These are phyloP conservation scores for Pseudomyrmex flavicornis DNA, from an alignment of 1,140 invertebrate genomes.

Conservation along the genomic window DNA sequence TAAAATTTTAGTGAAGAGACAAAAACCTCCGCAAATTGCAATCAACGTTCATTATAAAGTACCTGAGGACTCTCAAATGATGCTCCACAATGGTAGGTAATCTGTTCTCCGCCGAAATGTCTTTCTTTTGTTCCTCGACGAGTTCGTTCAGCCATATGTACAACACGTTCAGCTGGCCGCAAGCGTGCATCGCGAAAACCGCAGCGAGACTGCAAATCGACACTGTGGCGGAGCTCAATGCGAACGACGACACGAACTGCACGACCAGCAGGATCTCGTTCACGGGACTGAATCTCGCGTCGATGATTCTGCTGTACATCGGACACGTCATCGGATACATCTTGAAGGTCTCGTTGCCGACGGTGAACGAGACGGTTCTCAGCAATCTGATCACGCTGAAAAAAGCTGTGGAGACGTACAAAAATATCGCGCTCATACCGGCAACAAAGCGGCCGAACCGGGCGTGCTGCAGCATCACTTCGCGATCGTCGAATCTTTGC, in stretches of 20 bases:
- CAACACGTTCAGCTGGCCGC: slow-evolving; percentile 59
- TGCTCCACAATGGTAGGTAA: slow-evolving; percentile 60
- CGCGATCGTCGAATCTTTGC: slow-evolving; percentile 1
- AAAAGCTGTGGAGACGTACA: slow-evolving; percentile 23
- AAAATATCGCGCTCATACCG: slow-evolving; percentile 43
- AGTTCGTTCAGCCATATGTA: slow-evolving; percentile 50
- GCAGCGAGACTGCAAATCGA: slow-evolving; percentile 56
- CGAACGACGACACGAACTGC: slow-evolving; percentile 38
- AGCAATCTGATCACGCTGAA: slow-evolving; percentile 49
- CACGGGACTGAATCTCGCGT: slow-evolving; percentile 56
- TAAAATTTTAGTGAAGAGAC: not conserved
- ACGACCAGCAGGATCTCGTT: slow-evolving; percentile 66
- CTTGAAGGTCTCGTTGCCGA: slow-evolving; percentile 61
- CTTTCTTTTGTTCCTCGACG: not conserved
- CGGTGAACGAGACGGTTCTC: not conserved
- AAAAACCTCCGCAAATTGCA: not conserved
- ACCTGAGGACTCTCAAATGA: slow-evolving; percentile 67
- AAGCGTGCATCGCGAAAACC: slow-evolving; percentile 64
- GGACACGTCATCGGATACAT: slow-evolving; percentile 56
- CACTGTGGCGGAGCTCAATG: slow-evolving; percentile 43
- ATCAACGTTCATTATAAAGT: not conserved
- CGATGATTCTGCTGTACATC: slow-evolving; percentile 52
- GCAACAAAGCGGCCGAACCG: slow-evolving; percentile 40
- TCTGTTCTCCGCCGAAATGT: not conserved
- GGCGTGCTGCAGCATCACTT: slow-evolving; percentile 52